Evolutionary conservation across 2,797 vertebrate species (phyloP).

Genomic region (Clarias laeviceps): DNA sequence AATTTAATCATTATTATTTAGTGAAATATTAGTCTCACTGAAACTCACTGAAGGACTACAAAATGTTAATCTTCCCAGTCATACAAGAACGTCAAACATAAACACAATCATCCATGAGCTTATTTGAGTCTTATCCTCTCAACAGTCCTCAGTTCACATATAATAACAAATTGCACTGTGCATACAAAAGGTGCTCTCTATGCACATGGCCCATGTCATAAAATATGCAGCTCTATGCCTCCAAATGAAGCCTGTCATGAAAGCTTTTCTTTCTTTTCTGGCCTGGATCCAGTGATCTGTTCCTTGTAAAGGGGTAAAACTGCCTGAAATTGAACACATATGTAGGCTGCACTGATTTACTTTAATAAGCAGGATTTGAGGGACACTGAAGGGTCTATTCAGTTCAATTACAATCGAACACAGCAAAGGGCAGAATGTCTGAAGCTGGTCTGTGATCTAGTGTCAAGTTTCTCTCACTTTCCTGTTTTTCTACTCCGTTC

Average conservation of each 20-base stretch:
- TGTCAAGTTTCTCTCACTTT: constrained; percentile 45
- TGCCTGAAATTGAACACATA: constrained; percentile 70
- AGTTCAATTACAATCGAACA: constrained; percentile 72
- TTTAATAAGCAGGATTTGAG: constrained; percentile 73
- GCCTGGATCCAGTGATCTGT: constrained; percentile 42
- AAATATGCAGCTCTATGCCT: constrained; percentile 15
- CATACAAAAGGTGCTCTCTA: neutral
- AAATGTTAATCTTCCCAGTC: neutral
- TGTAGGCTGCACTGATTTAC: constrained; percentile 71
- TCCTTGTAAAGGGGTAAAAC: constrained; percentile 3
- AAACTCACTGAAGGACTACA: neutral
- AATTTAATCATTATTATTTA: neutral
- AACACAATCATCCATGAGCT: neutral
- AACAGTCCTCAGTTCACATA: neutral
- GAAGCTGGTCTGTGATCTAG: constrained; percentile 61
- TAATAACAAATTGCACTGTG: neutral
- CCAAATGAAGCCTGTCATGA: constrained; percentile 23
- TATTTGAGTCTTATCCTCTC: neutral
- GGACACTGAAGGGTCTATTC: constrained; percentile 63
- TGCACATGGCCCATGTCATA: neutral
- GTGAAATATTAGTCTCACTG: neutral
- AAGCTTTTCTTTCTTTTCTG: constrained; percentile 1
- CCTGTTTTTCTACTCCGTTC: constrained; percentile 54
- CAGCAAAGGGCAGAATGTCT: constrained; percentile 56
- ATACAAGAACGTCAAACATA: neutral